phyloP scores from a whole-genome alignment of 2,888 invertebrate species.

The Pristionchus japonicus region DNA sequence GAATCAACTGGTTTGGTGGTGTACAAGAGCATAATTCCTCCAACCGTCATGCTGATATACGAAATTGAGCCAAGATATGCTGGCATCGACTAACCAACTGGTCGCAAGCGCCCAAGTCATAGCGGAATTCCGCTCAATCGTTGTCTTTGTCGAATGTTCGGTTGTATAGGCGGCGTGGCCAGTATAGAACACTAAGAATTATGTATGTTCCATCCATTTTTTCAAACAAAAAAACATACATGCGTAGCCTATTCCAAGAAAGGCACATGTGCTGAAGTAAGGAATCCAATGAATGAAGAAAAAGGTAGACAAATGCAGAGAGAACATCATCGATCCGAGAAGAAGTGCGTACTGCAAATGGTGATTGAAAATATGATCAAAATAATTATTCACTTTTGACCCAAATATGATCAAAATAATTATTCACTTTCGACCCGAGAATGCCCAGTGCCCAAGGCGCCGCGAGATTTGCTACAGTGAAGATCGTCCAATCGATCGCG shows the following conservation, averaged over 20 bases:
- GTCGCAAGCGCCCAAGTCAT: not conserved
- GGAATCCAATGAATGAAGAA: conserved; percentile 15
- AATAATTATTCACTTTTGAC: not conserved
- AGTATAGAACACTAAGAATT: not conserved
- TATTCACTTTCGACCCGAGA: not conserved
- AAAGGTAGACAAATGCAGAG: not conserved
- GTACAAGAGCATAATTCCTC: not conserved
- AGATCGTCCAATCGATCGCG: too few relatives aligned
- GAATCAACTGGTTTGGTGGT: not conserved
- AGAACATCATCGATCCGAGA: not conserved
- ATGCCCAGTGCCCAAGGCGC: not conserved
- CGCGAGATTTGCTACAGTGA: not conserved
- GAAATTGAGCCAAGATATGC: not conserved
- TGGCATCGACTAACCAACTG: not conserved
- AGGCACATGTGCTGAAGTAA: not conserved
- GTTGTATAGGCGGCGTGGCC: not conserved
- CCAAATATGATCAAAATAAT: too few relatives aligned
- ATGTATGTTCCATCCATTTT: too few relatives aligned
- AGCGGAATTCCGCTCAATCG: not conserved
- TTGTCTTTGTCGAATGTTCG: not conserved
- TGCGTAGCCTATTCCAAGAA: not conserved
- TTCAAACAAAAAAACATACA: not conserved
- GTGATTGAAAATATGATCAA: too few relatives aligned
- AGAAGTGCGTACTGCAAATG: not conserved
- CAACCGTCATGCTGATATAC: not conserved